phyloP scores from a whole-genome alignment of 2,113 vertebrate genomes.

The Equus przewalskii region DNA sequence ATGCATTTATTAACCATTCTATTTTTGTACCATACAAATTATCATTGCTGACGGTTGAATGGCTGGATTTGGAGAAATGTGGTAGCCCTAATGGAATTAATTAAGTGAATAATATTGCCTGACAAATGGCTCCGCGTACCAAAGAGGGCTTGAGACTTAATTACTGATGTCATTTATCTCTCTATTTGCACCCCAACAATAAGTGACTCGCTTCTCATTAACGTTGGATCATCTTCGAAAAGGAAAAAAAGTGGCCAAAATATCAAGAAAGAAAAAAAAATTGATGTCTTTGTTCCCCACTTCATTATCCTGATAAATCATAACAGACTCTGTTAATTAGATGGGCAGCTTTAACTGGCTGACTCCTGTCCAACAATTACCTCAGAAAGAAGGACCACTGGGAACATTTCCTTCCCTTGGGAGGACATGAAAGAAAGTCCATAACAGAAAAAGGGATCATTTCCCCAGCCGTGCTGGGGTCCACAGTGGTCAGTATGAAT shows the following conservation, averaged over 20 bases:
- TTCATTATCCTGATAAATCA: constrained; percentile 71
- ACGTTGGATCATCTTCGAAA: constrained; percentile 65
- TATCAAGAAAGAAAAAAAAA: neutral
- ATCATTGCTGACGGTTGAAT: constrained; percentile 8
- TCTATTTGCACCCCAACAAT: constrained; percentile 68
- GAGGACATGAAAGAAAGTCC: constrained; percentile 80
- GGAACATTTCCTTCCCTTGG: constrained; percentile 78
- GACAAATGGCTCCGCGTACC: constrained; percentile 64
- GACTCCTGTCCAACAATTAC: constrained; percentile 80
- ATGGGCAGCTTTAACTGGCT: constrained; percentile 71
- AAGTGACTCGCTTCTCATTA: constrained; percentile 71
- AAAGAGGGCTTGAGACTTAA: constrained; percentile 60
- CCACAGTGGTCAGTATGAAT: constrained; percentile 75
- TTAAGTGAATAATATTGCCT: constrained; percentile 71
- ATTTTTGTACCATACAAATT: constrained; percentile 7
- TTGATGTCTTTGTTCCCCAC: constrained; percentile 39
- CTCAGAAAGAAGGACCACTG: constrained; percentile 65
- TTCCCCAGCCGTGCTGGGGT: neutral
- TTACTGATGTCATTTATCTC: constrained; percentile 76
- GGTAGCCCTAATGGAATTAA: constrained; percentile 69
- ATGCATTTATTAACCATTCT: neutral
- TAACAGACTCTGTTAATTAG: constrained; percentile 82
- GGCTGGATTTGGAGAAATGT: constrained; percentile 17
- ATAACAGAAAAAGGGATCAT: neutral
- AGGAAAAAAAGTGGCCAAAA: constrained; percentile 49